Evolutionary conservation across 2,888 invertebrate genomes (phyloP), one percentile per base, ranked within the genome.

Genomic region (Cybosia mesomella): DNA sequence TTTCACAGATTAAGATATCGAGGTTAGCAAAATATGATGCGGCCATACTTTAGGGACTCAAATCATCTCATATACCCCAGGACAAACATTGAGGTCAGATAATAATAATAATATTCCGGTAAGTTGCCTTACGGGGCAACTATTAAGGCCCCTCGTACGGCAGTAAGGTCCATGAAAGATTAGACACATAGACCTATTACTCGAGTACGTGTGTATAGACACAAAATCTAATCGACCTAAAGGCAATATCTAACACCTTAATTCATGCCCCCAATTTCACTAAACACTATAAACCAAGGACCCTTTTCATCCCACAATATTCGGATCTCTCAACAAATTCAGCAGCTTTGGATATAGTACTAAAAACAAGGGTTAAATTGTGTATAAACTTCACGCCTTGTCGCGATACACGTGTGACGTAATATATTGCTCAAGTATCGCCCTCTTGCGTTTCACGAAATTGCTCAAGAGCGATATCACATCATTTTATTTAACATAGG

Each of bases 401-500:
- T 69, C 62, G 58, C 61, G 58, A 61, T 71, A 72, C 72, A 75
- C n/a, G n/a, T 64, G 64, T 34, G 70, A 64, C 58, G 55, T 75
- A 72, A 75, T 72, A 67, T 66, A 78, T 70, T 59, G 71, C 75
- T 66, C 66, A 60, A 78, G 72, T 67, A 62, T 58, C 53, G 28
- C 54, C 43, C 58, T 67, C 66, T 65, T 70, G 60, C 22, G 67
- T 75, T 66, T 60, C 67, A 72, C 75, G 64, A 81, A 78, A 70
- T 78, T 57, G 68, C 70, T 63, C 22, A 22, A 68, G 57, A 62
- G 63, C 72, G 63, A 68, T 63, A 65, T 66, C 53, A 78, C 53
- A 58, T 81, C 58, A 81, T 78, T 78, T 78, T 81, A 75, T 78
- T 78, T 75, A 80, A 80, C 53, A 49, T 66, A 28, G 49, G 28